phyloP scores from a whole-genome alignment of 2,113 vertebrate species.

The Laticauda laticaudata region DNA sequence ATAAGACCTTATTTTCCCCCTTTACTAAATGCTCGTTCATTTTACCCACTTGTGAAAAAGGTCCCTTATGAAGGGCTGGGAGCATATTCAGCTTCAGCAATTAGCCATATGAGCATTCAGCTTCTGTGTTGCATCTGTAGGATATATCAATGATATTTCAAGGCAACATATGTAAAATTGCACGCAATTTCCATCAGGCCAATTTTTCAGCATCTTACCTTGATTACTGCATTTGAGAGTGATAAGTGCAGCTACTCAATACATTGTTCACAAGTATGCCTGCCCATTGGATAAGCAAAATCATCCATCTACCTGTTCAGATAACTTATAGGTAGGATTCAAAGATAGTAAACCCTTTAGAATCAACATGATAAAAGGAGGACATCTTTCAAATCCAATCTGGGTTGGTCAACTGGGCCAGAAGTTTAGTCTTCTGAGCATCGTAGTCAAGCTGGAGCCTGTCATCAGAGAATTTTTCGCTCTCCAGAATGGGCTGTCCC shows the following conservation, averaged over 20 bases:
- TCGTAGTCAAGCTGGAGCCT: neutral
- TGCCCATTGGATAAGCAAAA: neutral
- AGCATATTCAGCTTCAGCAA: slow-evolving; percentile 44
- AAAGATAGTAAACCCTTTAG: neutral
- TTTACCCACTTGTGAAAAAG: slow-evolving; percentile 43
- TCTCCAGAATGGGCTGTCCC: neutral
- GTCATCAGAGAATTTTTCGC: neutral
- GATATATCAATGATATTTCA: neutral
- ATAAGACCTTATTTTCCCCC: slow-evolving; percentile 60
- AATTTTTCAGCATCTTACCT: neutral
- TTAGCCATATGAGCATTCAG: slow-evolving; percentile 30
- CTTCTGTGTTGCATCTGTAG: neutral
- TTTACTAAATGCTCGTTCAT: slow-evolving; percentile 50
- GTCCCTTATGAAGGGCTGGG: slow-evolving; percentile 30
- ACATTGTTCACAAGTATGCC: neutral
- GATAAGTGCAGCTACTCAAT: slow-evolving; percentile 12
- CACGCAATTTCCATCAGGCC: slow-evolving; percentile 4
- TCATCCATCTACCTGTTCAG: neutral
- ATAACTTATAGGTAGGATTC: neutral
- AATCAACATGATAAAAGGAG: neutral
- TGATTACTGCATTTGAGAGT: neutral
- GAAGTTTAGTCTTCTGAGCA: neutral
- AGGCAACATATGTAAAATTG: slow-evolving; percentile 18
- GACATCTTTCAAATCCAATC: neutral
- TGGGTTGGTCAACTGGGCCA: neutral